Evolutionary conservation across 2,888 invertebrate genomes (phyloP), one percentile per base, ranked within the genome.

Genomic region (Ectobius pallidus): DNA sequence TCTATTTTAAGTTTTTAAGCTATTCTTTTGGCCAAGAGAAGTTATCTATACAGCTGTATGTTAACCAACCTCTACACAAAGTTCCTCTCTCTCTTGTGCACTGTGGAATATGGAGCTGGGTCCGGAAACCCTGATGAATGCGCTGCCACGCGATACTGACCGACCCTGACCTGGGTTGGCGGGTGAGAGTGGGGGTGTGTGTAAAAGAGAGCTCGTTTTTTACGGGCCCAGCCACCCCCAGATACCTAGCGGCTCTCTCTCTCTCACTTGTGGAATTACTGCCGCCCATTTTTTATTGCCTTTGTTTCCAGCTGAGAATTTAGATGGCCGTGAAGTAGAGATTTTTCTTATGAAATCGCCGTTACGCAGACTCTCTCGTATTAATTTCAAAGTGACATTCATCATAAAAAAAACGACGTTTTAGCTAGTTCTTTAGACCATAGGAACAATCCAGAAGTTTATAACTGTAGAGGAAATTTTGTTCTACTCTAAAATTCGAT

Each of bases 111-210:
- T 30, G 16, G 46, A n/a, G n/a, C n/a, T n/a, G 30, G 30, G 30
- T 42, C n/a, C 27, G 44, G 39, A 65, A 46, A 30, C 14, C 20
- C 46, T 46, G 65, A 65, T 30, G 46, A 46, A 65, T 65, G 65
- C 18, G 16, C 42, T 18, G 27, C 44, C 65, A 44, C 44, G 22
- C n/a, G 65, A 65, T 65, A 65, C 44, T 27, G 9, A 61, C 61
- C 16, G 20, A 42, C 65, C 65, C 44, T 65, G 65, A 44, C 39
- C 44, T 65, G 16, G 11, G 16, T 46, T 7, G n/a, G 46, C 9
- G 18, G n/a, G 46, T n/a, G 46, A 16, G 55, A 27, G 16, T 0
- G 2, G 55, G 7, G 22, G 9, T 11, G 22, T 3, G 55, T 4
- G 55, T 16, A 34, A 34, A 55, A 27, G 27, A 55, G 27, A 22